These are phyloP conservation scores for Pelodytes ibericus DNA, from an alignment of 2,797 vertebrate species.

Conservation along the genomic window DNA sequence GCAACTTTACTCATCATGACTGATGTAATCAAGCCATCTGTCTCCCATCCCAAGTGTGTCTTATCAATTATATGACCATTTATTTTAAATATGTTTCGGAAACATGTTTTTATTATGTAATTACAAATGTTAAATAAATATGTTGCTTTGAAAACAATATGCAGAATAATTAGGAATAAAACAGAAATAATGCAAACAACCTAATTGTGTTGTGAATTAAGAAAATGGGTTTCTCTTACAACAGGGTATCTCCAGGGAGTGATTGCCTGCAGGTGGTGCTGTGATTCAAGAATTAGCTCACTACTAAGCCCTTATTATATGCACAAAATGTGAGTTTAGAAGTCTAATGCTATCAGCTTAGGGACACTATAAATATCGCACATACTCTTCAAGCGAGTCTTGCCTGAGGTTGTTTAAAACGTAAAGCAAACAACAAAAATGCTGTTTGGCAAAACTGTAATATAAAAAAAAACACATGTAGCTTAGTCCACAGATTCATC, in stretches of 20 bases:
- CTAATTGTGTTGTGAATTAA: not conserved
- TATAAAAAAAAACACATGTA: not conserved
- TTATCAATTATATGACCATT: no score
- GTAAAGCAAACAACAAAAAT: slow-evolving; percentile 28
- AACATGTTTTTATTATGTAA: not conserved
- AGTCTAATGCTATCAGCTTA: slow-evolving; percentile 12
- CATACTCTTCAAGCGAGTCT: slow-evolving; percentile 11
- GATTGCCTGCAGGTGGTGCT: slow-evolving; percentile 30
- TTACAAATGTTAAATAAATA: not conserved
- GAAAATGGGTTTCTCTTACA: not conserved
- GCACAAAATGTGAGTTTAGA: slow-evolving; percentile 6
- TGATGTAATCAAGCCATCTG: no score
- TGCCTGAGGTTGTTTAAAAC: slow-evolving; percentile 23
- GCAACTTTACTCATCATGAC: no score
- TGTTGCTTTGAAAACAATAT: not conserved
- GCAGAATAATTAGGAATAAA: not conserved
- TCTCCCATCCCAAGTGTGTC: no score
- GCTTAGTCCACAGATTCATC: not conserved
- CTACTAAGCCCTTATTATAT: slow-evolving; percentile 9
- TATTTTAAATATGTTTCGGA: not conserved
- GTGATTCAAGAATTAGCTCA: slow-evolving; percentile 8
- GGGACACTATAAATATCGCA: slow-evolving; percentile 25
- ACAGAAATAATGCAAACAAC: not conserved
- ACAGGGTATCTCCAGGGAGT: not conserved
- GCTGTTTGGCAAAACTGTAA: slow-evolving; percentile 8